Percentiles rank a stretch among this genome's conserved stretches.
Conservation (phyloP, 2,113 vertebrate genomes). For the Dolichallabes microphthalmus region DNA sequence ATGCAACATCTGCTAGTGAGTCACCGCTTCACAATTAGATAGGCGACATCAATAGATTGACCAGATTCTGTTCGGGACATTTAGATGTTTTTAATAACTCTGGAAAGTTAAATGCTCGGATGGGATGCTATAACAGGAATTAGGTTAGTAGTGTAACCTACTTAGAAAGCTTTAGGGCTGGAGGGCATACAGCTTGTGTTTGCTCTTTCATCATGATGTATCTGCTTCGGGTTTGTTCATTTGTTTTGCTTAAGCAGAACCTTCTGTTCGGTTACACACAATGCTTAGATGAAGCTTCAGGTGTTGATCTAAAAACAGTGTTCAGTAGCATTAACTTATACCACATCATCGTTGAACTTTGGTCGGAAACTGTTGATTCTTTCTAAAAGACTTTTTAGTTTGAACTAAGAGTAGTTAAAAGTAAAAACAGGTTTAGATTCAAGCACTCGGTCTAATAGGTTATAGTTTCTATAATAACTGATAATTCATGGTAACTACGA, state of each 20-base stretch:
- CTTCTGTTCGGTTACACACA: slow-evolving; percentile 72
- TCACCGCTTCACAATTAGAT: slow-evolving; percentile 78
- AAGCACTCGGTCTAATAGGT: not conserved
- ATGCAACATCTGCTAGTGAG: slow-evolving; percentile 81
- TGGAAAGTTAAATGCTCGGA: slow-evolving; percentile 41
- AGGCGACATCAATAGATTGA: slow-evolving; percentile 79
- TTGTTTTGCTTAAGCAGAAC: slow-evolving; percentile 76
- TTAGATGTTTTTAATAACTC: not conserved
- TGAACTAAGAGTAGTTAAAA: not conserved
- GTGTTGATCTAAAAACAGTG: slow-evolving; percentile 5
- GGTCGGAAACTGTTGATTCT: not conserved
- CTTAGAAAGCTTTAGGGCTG: slow-evolving; percentile 73
- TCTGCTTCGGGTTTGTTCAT: slow-evolving; percentile 74
- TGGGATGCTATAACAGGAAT: slow-evolving; percentile 45
- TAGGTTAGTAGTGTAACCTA: slow-evolving; percentile 70
- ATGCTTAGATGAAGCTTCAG: slow-evolving; percentile 36
- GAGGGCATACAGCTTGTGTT: slow-evolving; percentile 71
- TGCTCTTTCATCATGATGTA: slow-evolving; percentile 75
- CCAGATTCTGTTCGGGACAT: slow-evolving; percentile 66
- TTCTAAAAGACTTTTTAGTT: not conserved
- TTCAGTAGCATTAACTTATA: not conserved
- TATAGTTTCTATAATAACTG: not conserved
- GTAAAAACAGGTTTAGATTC: not conserved
- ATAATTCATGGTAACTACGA: not conserved
- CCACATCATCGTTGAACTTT: not conserved